A percentile compares a stretch with the other conserved stretches of the same genome.
These are phyloP conservation scores for Xylocampa areola DNA, from an alignment of 2,888 invertebrate species.

Conservation along the genomic window DNA sequence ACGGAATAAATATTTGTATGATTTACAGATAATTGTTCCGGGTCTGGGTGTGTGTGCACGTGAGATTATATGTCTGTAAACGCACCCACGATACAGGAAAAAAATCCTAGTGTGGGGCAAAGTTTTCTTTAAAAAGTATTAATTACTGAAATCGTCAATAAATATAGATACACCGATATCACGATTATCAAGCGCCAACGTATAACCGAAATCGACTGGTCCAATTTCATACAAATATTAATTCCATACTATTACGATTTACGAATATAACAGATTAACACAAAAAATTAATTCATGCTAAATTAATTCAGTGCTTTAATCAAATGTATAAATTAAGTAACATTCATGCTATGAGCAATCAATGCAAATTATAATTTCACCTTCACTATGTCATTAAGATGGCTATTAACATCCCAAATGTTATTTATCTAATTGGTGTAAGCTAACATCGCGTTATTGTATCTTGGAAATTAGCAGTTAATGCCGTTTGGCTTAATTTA, in stretches of 20 bases:
- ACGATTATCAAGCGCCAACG: conserved; percentile 21
- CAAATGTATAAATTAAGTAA: conserved; percentile 27
- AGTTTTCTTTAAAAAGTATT: too few species aligned
- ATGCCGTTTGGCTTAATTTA: too few species aligned
- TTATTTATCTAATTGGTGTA: conserved; percentile 14
- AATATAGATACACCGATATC: not conserved
- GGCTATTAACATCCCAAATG: conserved; percentile 10
- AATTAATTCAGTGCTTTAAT: conserved; percentile 33
- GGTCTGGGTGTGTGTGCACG: too few species aligned
- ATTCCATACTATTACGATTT: conserved; percentile 14
- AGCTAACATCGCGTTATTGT: too few species aligned
- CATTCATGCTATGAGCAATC: conserved; percentile 31
- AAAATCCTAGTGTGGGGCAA: too few species aligned
- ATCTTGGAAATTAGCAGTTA: too few species aligned
- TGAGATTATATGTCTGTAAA: too few species aligned
- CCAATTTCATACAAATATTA: conserved; percentile 34
- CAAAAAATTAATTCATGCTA: conserved; percentile 22
- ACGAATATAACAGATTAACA: conserved; percentile 27
- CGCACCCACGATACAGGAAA: too few species aligned
- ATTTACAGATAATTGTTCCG: too few species aligned
- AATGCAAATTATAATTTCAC: conserved; percentile 53
- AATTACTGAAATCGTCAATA: too few species aligned
- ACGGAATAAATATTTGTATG: too few species aligned
- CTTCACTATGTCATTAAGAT: conserved; percentile 26
- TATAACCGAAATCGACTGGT: conserved; percentile 13